A percentile compares a stretch with the other conserved stretches of the same genome.
phyloP scores from a whole-genome alignment of 2,113 vertebrate species.

The Microtus oregoni region DNA sequence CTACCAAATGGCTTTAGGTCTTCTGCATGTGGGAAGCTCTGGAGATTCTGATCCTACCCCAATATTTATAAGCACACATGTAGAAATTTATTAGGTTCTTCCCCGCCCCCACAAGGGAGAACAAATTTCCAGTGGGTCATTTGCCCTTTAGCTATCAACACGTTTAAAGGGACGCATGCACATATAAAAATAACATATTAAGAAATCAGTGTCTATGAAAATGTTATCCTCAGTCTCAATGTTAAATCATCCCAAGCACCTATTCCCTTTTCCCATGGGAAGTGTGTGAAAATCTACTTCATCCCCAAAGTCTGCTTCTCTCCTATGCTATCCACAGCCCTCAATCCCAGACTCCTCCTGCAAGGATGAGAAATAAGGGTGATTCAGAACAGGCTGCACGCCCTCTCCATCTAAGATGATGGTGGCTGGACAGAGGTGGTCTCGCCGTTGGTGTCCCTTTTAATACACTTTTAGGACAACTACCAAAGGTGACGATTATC shows the following conservation, averaged over 20 bases:
- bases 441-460: neutral
- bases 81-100: neutral
- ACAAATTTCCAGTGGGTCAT: neutral
- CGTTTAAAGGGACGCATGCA: neutral
- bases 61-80: neutral
- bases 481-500: neutral
- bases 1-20: neutral
- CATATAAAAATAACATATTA: neutral
- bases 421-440: neutral
- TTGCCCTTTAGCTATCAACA: constrained; percentile 6
- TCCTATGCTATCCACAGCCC: neutral
- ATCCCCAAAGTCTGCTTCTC: neutral
- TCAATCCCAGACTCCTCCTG: neutral
- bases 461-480: neutral
- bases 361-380: neutral
- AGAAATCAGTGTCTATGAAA: neutral
- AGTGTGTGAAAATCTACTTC: neutral
- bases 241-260: neutral
- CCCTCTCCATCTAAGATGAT: neutral
- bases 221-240: neutral
- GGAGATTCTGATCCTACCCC: neutral
- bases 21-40: constrained; percentile 6
- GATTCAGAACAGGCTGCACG: neutral
- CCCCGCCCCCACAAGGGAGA: neutral
- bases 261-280: neutral